A percentile compares a stretch with the other conserved stretches of the same genome.
Conservation (phyloP, 1,140 invertebrate species). For the Sipha flava region DNA sequence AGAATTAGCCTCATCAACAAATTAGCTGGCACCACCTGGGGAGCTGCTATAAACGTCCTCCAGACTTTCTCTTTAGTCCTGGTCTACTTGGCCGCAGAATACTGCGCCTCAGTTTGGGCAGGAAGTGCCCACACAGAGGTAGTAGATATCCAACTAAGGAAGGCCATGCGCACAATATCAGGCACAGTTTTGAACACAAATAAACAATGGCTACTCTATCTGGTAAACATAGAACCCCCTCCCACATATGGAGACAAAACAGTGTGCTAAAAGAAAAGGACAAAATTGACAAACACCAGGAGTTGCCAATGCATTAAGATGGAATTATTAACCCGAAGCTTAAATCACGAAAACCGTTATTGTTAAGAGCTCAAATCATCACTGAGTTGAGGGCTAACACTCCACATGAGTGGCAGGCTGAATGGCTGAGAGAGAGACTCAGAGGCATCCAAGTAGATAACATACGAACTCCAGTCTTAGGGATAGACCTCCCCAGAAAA, state of each 20-base stretch:
- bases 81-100: constrained; percentile 13
- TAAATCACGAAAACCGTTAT: neutral
- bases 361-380: neutral
- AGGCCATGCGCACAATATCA: constrained; percentile 2
- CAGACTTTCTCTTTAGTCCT: neutral
- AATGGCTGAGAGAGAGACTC: neutral
- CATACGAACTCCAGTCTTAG: neutral
- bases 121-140: neutral
- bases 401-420: neutral
- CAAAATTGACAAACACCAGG: neutral
- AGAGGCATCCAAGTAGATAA: neutral
- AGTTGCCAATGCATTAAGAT: neutral
- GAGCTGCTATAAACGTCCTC: neutral
- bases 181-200: neutral
- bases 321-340: too few species aligned
- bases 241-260: neutral
- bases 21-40: neutral
- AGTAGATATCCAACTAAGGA: constrained; percentile 7
- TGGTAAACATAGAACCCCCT: neutral
- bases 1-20: constrained; percentile 14
- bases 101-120: constrained; percentile 19
- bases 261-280: neutral
- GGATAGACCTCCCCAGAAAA: neutral
- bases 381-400: neutral
- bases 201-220: constrained; percentile 37